Conservation (phyloP, 2,797 vertebrate genomes). For the Catharus ustulatus region DNA sequence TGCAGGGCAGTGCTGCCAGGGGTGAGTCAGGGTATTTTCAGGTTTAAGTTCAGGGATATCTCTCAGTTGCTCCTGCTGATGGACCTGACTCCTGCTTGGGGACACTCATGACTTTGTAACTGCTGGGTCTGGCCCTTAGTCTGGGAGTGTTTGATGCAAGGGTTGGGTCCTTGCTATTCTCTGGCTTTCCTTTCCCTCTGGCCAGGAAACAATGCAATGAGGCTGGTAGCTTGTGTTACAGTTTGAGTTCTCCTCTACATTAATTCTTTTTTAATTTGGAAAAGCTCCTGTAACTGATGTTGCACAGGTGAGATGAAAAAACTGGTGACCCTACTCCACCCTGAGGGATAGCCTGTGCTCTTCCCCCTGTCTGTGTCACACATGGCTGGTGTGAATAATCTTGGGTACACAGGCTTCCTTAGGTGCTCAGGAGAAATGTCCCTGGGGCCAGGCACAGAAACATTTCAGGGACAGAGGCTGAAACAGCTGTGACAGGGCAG, state of each 20-base stretch:
- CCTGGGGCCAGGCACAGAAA: not conserved
- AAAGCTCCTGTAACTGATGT: fast-evolving
- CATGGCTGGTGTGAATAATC: not conserved
- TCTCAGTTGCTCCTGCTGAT: not conserved
- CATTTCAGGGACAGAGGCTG: not conserved
- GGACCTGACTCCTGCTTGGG: not conserved
- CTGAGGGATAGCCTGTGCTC: fast-evolving
- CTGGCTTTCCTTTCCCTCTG: not conserved
- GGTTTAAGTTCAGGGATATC: not conserved
- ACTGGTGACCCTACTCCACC: not conserved
- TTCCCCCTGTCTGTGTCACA: not conserved
- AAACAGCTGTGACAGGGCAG: not conserved
- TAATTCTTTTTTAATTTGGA: not conserved
- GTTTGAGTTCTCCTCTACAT: not conserved
- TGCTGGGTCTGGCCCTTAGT: fast-evolving
- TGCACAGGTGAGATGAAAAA: not conserved
- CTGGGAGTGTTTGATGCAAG: fast-evolving
- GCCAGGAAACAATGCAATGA: not conserved
- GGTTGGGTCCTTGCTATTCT: not conserved
- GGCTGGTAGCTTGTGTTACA: not conserved
- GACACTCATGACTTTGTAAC: not conserved
- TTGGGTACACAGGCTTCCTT: not conserved
- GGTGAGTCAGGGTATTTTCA: not conserved
- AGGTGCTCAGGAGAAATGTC: not conserved
- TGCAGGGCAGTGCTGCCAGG: not conserved